Percentiles rank a stretch among this genome's conserved stretches.
Conservation (phyloP, 2,797 vertebrate species). For the Vipera latastei region DNA sequence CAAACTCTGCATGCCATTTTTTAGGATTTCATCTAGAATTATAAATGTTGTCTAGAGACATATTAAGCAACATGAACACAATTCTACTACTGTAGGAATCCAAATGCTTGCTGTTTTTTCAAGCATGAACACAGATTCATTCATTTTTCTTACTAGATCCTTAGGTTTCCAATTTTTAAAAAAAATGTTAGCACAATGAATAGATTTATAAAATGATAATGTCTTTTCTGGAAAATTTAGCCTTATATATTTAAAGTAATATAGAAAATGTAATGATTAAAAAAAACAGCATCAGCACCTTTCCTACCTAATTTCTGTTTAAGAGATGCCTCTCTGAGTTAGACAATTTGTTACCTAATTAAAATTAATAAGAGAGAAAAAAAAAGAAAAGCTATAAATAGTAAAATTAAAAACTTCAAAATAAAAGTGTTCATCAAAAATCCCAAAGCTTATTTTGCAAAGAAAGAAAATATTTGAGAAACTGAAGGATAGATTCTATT, state of each 20-base stretch:
- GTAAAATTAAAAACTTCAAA: not conserved
- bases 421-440: not conserved
- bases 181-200: not conserved
- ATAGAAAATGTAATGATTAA: too few relatives aligned
- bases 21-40: slow-evolving; percentile 61
- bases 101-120: slow-evolving; percentile 23
- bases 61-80: slow-evolving; percentile 47
- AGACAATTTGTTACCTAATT: not conserved
- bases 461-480: not conserved
- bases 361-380: not conserved
- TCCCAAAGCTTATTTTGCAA: not conserved
- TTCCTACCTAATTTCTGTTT: too few relatives aligned
- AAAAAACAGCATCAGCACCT: too few relatives aligned
- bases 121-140: slow-evolving; percentile 24
- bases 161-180: not conserved
- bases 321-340: not conserved
- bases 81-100: slow-evolving; percentile 1
- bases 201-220: slow-evolving; percentile 2
- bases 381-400: not conserved
- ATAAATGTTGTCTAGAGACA: slow-evolving; percentile 59
- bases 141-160: not conserved
- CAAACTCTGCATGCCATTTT: slow-evolving; percentile 58
- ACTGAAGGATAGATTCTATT: not conserved
- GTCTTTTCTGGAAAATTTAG: not conserved
- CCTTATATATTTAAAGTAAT: too few relatives aligned